Conservation (phyloP, 2,888 invertebrate species). For the Conops quadrifasciatus region DNA sequence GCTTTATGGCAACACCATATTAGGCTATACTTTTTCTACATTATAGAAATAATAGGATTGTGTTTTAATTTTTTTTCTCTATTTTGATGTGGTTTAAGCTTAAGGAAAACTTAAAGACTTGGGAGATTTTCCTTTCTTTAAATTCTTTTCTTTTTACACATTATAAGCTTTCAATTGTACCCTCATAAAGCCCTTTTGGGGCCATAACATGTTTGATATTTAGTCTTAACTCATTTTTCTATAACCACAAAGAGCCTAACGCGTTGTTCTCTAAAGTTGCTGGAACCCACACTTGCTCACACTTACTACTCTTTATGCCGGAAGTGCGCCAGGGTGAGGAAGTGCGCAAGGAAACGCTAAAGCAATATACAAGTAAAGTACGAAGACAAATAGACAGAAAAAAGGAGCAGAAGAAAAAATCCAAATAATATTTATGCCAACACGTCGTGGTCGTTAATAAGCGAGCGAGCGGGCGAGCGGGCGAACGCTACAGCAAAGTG, state of each 20-base stretch:
- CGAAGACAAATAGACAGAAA: background rate
- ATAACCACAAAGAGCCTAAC: too few relatives aligned
- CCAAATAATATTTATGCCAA: constrained; percentile 38
- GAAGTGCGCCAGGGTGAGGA: too few relatives aligned
- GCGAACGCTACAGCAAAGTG: constrained; percentile 49
- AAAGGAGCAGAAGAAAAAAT: constrained; percentile 16
- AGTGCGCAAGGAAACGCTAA: too few relatives aligned
- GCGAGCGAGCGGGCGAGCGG: too few relatives aligned
- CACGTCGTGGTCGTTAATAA: constrained; percentile 59
- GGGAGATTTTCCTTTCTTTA: background rate
- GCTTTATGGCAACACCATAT: too few relatives aligned
- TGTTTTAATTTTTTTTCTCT: too few relatives aligned
- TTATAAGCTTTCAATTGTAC: background rate
- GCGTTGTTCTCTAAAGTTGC: too few relatives aligned
- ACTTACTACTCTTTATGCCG: too few relatives aligned
- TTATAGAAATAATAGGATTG: too few relatives aligned
- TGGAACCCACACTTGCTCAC: too few relatives aligned
- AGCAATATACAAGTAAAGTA: too few relatives aligned
- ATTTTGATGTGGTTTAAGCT: background rate
- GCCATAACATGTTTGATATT: background rate
- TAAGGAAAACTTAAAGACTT: background rate
- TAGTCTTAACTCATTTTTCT: background rate
- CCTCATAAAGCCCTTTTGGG: background rate
- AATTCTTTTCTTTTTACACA: background rate
- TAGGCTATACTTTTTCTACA: too few relatives aligned